Base-by-base conservation (phyloP, 2,888 invertebrate genomes). In the Dryobotodes eremita region DNA sequence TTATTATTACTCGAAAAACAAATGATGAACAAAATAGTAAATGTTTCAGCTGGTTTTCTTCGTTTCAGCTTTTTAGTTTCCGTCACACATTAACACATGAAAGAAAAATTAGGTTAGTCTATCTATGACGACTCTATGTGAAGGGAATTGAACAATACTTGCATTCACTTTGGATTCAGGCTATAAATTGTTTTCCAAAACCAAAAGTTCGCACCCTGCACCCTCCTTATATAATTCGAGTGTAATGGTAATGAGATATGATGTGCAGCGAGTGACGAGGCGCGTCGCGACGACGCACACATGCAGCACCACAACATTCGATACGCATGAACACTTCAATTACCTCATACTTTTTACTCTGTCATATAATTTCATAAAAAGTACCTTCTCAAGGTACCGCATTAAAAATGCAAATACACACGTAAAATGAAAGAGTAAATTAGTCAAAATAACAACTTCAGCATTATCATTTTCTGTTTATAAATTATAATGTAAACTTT, bases 301-400 rank as follows among this genome's bases (percentile, higher is more conserved):
- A 78, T 65, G 76, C 79, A 76, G 68, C 78, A 57, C 77, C 74
- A 69, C 81, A 79, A 71, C 73, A 81, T 80, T 83, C 76, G 84
- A 75, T 77, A 89, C 84, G 86, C 84, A 78, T 80, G 75, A 81
- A 77, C 83, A 90, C 76, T 64, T 59, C 80, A 81, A 87, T 80
- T 83, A 82, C 83, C 81, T 77, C 66, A 73, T 71, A 80, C 79
- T 83, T 89, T 87, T 84, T 86, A 82, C 79, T 80, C 80, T 71
- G 76, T 80, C 80, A 79, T 84, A 85, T 75, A 80, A 84, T 82
- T 83, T 89, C 75, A 79, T 79, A 79, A 81, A 80, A 83, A 72
- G 72, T 74, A 84, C 76, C 77, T 83, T 85, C 65, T 79, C 79
- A 79, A 83, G 78, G 79, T 55, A 75, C n/a, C 61, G 65, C 76